A percentile compares a stretch with the other conserved stretches of the same genome.
Conservation (phyloP, 2,797 vertebrate species). For the Nothura maculosa region DNA sequence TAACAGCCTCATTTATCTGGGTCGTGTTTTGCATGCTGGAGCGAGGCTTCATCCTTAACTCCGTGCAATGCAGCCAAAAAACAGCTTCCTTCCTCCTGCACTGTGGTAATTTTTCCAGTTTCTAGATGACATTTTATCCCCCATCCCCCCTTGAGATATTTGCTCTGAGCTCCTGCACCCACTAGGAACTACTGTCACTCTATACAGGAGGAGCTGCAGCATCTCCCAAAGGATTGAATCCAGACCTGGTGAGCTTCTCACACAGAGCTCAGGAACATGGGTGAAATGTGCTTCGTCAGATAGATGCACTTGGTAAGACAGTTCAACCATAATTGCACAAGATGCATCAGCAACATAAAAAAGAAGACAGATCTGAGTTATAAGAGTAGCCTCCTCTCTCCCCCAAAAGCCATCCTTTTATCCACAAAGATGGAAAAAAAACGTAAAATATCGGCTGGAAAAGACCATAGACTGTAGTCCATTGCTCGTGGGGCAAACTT, state of each 20-base stretch:
- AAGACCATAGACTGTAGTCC: not conserved
- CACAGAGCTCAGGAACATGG: not conserved
- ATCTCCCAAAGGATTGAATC: not conserved
- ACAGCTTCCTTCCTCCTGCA: not conserved
- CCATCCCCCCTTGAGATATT: fast-evolving
- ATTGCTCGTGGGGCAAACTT: not conserved
- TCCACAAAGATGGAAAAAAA: not conserved
- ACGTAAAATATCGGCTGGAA: not conserved
- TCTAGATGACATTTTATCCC: fast-evolving
- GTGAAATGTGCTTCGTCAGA: not conserved
- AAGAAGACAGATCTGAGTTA: not conserved
- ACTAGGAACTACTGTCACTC: not conserved
- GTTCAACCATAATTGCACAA: not conserved
- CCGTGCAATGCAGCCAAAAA: not conserved
- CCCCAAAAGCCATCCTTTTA: not conserved
- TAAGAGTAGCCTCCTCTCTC: not conserved
- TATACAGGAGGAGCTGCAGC: not conserved
- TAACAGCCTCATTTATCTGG: not conserved
- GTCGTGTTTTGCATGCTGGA: not conserved
- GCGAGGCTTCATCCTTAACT: not conserved
- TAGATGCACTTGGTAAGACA: not conserved
- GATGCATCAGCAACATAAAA: not conserved
- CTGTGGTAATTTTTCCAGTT: fast-evolving
- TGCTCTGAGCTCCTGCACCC: not conserved
- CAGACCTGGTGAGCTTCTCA: not conserved